These are phyloP conservation scores for Paralichthys olivaceus DNA, from an alignment of 2,113 vertebrate species.

Conservation along the genomic window DNA sequence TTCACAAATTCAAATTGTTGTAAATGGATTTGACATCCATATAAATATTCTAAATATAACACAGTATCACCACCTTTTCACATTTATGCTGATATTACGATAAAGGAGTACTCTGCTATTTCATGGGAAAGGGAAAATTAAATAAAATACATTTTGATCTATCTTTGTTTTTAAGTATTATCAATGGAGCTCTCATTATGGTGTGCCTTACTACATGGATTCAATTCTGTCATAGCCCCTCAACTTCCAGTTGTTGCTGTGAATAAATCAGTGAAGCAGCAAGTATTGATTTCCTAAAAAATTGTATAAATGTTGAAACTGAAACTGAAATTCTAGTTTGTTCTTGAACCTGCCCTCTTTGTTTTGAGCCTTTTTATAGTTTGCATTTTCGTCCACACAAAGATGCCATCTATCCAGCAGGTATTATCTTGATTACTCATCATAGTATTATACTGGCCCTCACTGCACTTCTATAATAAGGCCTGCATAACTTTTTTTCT, in stretches of 20 bases:
- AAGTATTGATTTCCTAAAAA: not conserved
- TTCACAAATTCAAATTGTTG: no score
- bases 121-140: no score
- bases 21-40: no score
- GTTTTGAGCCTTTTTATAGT: not conserved
- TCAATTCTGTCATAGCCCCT: not conserved
- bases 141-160: no score
- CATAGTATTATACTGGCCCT: not conserved
- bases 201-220: not conserved
- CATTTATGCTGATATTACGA: no score
- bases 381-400: not conserved
- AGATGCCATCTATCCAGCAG: not conserved
- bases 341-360: not conserved
- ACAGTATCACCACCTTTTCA: no score
- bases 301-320: not conserved
- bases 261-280: no score
- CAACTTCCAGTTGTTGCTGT: not conserved
- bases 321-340: not conserved
- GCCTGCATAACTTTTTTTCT: not conserved
- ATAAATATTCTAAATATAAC: no score
- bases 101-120: no score
- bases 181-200: no score
- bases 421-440: not conserved
- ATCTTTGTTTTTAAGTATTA: no score
- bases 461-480: not conserved